phyloP scores from a whole-genome alignment of 2,113 vertebrate species.

The Etia nguti region DNA sequence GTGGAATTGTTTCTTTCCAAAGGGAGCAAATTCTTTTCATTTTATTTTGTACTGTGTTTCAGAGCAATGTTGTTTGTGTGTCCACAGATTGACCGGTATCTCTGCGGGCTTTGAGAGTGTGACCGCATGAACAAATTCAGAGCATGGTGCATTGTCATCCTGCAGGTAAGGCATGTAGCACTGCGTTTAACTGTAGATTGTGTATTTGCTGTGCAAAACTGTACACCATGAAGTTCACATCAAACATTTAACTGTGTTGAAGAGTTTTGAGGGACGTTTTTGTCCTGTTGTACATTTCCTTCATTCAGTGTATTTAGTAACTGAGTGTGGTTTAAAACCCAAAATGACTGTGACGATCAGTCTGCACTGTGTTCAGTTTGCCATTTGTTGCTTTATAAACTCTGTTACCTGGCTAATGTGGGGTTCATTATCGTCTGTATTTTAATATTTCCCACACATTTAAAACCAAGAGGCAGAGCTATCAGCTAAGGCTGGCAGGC shows the following conservation, averaged over 20 bases:
- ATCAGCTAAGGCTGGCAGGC: not conserved
- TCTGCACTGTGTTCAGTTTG: not conserved
- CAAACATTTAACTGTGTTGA: not conserved
- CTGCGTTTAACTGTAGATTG: not conserved
- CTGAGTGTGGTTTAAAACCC: not conserved
- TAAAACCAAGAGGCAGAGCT: not conserved
- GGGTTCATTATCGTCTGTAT: not conserved
- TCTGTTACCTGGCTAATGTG: not conserved
- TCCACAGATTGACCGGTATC: not conserved
- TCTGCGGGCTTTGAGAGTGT: not conserved
- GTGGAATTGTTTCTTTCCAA: not conserved
- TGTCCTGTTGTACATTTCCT: not conserved
- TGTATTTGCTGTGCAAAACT: not conserved
- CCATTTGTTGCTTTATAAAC: not conserved
- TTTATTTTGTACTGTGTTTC: not conserved
- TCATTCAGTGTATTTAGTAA: not conserved
- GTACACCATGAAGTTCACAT: not conserved
- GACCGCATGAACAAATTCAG: slow-evolving; percentile 24
- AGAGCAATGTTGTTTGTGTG: not conserved
- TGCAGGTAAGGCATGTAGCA: slow-evolving; percentile 21
- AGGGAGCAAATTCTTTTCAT: not conserved
- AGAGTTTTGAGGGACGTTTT: not conserved
- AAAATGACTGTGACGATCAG: not conserved
- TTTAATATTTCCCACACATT: not conserved
- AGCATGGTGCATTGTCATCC: slow-evolving; percentile 3